Evolutionary conservation across 1,140 invertebrate species (phyloP).

Genomic region (Anthonomus grandis): DNA sequence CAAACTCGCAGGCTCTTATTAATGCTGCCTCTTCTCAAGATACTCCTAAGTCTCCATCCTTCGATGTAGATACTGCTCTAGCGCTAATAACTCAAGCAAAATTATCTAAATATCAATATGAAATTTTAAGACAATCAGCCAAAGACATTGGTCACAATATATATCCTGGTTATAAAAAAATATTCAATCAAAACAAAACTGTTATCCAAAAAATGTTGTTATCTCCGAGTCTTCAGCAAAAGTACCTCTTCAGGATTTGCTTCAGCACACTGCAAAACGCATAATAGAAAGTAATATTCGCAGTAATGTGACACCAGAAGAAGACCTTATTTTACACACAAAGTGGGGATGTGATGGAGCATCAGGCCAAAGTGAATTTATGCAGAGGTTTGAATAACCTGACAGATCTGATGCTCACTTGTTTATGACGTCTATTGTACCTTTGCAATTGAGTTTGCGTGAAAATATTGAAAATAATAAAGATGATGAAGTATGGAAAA

Average conservation of each 20-base stretch:
- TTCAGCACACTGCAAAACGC: conserved; percentile 26
- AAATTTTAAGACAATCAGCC: not conserved
- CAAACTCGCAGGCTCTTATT: too few species aligned
- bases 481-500: conserved; percentile 10
- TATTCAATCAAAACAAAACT: conserved; percentile 3
- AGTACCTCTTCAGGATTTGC: conserved; percentile 28
- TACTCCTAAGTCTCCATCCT: too few species aligned
- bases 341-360: conserved; percentile 23
- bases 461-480: too few species aligned
- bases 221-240: conserved; percentile 22
- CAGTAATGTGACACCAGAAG: conserved; percentile 1
- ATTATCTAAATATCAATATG: conserved; percentile 9
- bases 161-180: conserved; percentile 2
- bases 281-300: not conserved
- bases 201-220: conserved; percentile 11
- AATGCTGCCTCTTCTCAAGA: too few species aligned
- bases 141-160: too few species aligned
- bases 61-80: conserved; percentile 2
- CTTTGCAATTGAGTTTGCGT: too few species aligned
- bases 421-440: conserved; percentile 16
- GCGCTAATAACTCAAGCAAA: conserved; percentile 3
- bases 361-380: conserved; percentile 18
- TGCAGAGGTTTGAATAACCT: conserved; percentile 8
- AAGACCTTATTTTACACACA: not conserved
- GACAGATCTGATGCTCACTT: conserved; percentile 5